Base-by-base conservation (phyloP, 2,113 vertebrate species). In the Pseudorasbora parva region DNA sequence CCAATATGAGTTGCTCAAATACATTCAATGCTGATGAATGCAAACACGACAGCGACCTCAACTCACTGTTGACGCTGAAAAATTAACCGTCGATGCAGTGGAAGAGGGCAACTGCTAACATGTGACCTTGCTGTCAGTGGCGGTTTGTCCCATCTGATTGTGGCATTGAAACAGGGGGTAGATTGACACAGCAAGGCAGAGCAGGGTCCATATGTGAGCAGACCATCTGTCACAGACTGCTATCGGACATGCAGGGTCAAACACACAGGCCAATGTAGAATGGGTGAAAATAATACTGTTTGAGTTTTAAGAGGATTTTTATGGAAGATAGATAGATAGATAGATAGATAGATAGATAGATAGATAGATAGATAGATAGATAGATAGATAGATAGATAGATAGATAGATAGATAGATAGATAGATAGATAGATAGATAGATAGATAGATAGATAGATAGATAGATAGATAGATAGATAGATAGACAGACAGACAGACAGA, bases 161-260 rank as follows among this genome's bases (percentile, higher is more conserved):
- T 27, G 41, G 57, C 25, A 45, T 64, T 79, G 12, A 79, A 64
- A 59, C 15, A 25, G 72, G 25, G 25, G 41, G 37, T 47, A 57
- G 77, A 64, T 19, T 43, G 54, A 60, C 37, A 59, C 33, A 59
- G 56, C 56, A 15, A 43, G 17, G 59, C 57, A 4, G 23, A 79
- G 77, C 47, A 15, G 23, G 41, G 23, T 79, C 77, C 77, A 79
- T 79, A 64, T 64, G 77, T 79, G 57, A 47, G 57, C 57, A 2
- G 15, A 47, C 59, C 41, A 79, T 79, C 77, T 79, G 41, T 79
- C 59, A 64, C 77, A 79, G 77, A 64, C 23, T 79, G 41, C 41
- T 45, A 30, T 64, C 77, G 25, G 33, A 60, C 30, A 60, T 21
- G 75, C 21, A 25, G 54, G 56, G 76, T 60, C 76, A 78, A 60